Evolutionary conservation across 2,113 vertebrate species (phyloP), one percentile per base, ranked within the genome.

Genomic region (Stigmatopora argus): DNA sequence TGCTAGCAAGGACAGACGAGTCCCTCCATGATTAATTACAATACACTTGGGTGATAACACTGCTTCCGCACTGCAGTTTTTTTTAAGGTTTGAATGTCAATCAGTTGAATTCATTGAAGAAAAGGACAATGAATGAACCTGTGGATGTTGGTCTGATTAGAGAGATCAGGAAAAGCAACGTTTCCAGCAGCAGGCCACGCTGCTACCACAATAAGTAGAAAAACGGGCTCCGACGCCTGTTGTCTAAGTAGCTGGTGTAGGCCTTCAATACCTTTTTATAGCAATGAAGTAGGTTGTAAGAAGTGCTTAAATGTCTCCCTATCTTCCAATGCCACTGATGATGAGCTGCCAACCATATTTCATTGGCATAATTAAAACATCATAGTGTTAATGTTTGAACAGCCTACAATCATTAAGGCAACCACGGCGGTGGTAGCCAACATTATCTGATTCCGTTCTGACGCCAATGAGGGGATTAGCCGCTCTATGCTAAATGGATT

Each of bases 401-500:
- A 75, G 72, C 64, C 64, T 72, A 67, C 78, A 87, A 85, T 84
- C 77, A 85, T 85, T 83, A 80, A 84, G 71, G 74, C 83, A 67
- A 81, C 74, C 56, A 62, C 67, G 55, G 58, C 69, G 69, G 76
- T 75, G 74, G 66, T 66, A 77, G 78, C 80, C 82, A 82, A 82
- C 78, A 82, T 84, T 83, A 90, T 89, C 84, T 81, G 84, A 85
- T 91, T 89, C 71, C 73, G 83, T 86, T 90, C 86, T 83, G 75
- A 83, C 88, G 81, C 74, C 82, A 88, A 88, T 89, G 85, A 90
- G 81, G 89, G 91, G 90, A 91, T 92, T 92, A 90, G 75, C 82
- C 84, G 77, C 65, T 86, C 80, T 84, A 88, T 89, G 81, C 86
- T 90, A 90, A 92, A 88, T 90, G 91, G 90, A 92, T 92, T 90